Base-by-base conservation (phyloP, 1,140 invertebrate species). In the Dolichoris vasculosae region DNA sequence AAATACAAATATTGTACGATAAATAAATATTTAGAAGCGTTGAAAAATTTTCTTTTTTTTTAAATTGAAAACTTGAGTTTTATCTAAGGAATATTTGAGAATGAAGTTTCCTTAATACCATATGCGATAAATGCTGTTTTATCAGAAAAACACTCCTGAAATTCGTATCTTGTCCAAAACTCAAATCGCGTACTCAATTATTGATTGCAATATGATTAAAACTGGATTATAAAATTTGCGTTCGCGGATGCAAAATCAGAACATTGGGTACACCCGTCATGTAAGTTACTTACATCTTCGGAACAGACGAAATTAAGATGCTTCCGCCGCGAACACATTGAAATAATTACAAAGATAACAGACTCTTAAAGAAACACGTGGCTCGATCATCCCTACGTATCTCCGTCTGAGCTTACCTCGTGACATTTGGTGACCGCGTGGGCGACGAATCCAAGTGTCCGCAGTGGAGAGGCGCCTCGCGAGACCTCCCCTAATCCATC, bases 381-480 rank as follows among this genome's bases (percentile, higher is more conserved):
- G 7, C 63, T 6, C 9, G n/a, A 8, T 15, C 32, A 17, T n/a
- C 9, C 43, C 38, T 1, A 32, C 1, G 13, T 17, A 48, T 78
- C 40, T 59, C 43, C n/a, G 9, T 13, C 20, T 4, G 4, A 26
- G 26, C 78, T 11, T 40, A 64, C 48, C 75, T 20, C 30, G n/a
- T 40, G 35, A 78, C 51, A 78, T 78, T 78, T 59, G 80, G 64
- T 3, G 17, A 32, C 26, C 63, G 67, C 64, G 80, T 82, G 67
- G 80, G 80, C 69, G 30, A 23, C 69, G 69, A 73, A 73, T 73
- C 38, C 7, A 73, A 73, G 79, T 40, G n/a, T 9, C 63, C 79
- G 23, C 79, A 81, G 79, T 63, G 40, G 79, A 59, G 63, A 69
- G 63, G 79, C 79, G 63, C 17, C 63, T 43, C 79, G 63, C 67